Percentiles rank a stretch among this genome's conserved stretches.
Evolutionary conservation across 2,888 invertebrate species (phyloP).

Genomic region (Dusona sp.): DNA sequence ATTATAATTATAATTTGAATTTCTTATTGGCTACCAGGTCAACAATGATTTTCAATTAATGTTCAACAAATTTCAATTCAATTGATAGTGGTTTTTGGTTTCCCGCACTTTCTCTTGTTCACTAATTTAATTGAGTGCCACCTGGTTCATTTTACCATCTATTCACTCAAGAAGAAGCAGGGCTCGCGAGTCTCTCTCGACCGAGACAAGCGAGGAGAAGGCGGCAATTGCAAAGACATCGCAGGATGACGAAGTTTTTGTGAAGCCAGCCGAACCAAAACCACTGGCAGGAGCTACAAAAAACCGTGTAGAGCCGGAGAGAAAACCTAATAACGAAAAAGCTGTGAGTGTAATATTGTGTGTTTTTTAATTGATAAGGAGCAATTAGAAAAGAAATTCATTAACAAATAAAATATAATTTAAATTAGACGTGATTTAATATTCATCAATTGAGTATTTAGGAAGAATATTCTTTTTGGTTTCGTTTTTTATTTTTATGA

Average conservation of each 20-base stretch:
- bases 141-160: conserved; percentile 14
- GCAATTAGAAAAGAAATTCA: neutral
- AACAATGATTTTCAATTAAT: neutral
- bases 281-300: conserved; percentile 71
- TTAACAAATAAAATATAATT: neutral
- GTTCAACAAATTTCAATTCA: neutral
- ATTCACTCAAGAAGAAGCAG: conserved; percentile 77
- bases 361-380: neutral
- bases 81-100: neutral
- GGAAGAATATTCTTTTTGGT: neutral
- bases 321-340: conserved; percentile 75
- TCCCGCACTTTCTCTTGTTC: neutral
- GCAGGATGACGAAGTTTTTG: conserved; percentile 79
- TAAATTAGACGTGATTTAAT: neutral
- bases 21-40: neutral
- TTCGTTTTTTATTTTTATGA: neutral
- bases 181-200: conserved; percentile 76
- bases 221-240: conserved; percentile 64
- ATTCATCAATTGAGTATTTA: no score
- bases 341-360: conserved; percentile 72
- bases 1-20: neutral
- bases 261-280: conserved; percentile 81
- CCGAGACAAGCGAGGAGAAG: conserved; percentile 75
- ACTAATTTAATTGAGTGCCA: neutral
- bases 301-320: conserved; percentile 74